Conservation (phyloP, 2,797 vertebrate species). For the Cossypha niveicapilla region DNA sequence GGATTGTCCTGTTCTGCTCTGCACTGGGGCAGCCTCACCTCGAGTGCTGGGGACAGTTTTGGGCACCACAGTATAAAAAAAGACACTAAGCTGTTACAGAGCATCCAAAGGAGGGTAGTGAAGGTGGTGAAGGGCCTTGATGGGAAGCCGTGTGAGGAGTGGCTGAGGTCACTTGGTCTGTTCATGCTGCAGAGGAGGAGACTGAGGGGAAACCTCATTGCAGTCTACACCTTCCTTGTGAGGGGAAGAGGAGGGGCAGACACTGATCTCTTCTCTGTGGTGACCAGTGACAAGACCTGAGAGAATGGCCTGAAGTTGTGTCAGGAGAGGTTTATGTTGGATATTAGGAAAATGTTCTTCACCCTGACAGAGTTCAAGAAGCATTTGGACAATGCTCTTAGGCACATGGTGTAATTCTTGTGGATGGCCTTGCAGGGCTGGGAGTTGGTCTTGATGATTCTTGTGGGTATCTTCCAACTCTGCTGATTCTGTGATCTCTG, state of each 20-base stretch:
- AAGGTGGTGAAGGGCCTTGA: neutral
- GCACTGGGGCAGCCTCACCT: rapidly evolving
- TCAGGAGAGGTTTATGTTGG: neutral
- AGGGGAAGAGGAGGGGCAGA: neutral
- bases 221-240: rapidly evolving
- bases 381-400: rapidly evolving
- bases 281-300: neutral
- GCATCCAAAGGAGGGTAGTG: rapidly evolving
- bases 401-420: neutral
- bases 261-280: neutral
- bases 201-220: neutral
- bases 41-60: rapidly evolving
- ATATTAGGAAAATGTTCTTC: neutral
- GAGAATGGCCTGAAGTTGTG: neutral
- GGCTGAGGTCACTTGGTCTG: neutral
- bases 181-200: no score
- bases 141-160: rapidly evolving
- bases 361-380: neutral
- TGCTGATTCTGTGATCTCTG: neutral
- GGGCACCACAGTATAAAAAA: rapidly evolving
- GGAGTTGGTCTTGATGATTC: neutral
- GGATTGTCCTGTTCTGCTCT: neutral
- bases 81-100: neutral
- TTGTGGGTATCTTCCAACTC: neutral
- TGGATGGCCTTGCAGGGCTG: neutral